A percentile compares a stretch with the other conserved stretches of the same genome.
phyloP scores from a whole-genome alignment of 92 coral and sea anemone species.

The Paramuricea clavata region DNA sequence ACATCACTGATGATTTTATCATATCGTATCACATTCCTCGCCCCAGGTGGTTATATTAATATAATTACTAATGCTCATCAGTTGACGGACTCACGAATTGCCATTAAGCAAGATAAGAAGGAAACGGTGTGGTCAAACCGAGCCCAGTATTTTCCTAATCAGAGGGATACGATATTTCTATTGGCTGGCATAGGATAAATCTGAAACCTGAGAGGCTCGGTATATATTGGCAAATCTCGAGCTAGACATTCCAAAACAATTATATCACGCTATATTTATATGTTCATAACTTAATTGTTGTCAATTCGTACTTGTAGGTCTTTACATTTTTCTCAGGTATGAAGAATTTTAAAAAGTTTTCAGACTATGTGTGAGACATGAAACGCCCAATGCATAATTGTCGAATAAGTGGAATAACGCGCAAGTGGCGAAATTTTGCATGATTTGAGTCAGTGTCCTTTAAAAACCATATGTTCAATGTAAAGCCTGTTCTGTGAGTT shows the following conservation, averaged over 20 bases:
- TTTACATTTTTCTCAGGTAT: not conserved
- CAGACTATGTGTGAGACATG: not conserved
- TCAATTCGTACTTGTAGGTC: conserved; percentile 11
- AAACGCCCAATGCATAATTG: not conserved
- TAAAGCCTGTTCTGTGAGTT: conserved; percentile 2
- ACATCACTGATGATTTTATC: conserved; percentile 37
- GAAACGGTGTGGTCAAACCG: conserved; percentile 55
- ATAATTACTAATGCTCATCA: conserved; percentile 42
- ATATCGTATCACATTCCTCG: conserved; percentile 50
- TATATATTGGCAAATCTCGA: not conserved
- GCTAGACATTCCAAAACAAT: conserved; percentile 41
- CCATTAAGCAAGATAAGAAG: conserved; percentile 49
- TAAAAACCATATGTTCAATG: not conserved
- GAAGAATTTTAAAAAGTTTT: not conserved
- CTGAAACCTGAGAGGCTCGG: conserved; percentile 39
- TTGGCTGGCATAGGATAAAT: conserved; percentile 27
- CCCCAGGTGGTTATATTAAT: conserved; percentile 53
- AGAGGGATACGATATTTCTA: not conserved
- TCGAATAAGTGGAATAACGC: conserved; percentile 13
- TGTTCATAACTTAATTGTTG: not conserved
- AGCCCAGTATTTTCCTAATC: conserved; percentile 44
- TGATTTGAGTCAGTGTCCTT: not conserved
- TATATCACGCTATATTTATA: conserved; percentile 39
- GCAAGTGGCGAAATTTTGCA: conserved; percentile 10
- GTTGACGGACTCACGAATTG: conserved; percentile 45